Evolutionary conservation across 2,113 vertebrate genomes (phyloP), one percentile per base, ranked within the genome.

Genomic region (Chascanopsetta lugubris): DNA sequence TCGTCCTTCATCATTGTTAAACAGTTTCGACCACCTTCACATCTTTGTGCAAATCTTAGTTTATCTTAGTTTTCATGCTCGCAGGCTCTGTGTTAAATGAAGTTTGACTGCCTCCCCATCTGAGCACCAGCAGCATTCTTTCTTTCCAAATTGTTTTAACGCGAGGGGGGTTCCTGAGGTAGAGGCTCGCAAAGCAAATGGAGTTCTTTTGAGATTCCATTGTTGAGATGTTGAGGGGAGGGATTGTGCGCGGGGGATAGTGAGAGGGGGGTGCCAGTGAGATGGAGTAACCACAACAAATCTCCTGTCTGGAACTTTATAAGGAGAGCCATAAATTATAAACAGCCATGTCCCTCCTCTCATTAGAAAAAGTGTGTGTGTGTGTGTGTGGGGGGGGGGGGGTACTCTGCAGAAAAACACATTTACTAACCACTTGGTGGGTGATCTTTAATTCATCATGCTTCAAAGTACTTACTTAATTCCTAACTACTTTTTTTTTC

Each of bases 141-240:
- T 77, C 71, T 76, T 53, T 36, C 56, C 30, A 53, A 27, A 45
- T 25, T 69, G 70, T 25, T 48, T 26, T 8, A 49, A 49, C 7
- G 25, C 8, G 51, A 18, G 26, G 36, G 55, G 69, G 48, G n/a
- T n/a, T n/a, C n/a, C n/a, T 75, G 63, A 69, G 53, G 60, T 83
- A 61, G 80, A 63, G 77, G 84, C 67, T 87, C 85, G 81, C 74
- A 73, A 83, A 72, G 75, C 83, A 75, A 51, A 69, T 63, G 67
- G 68, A 58, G 56, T 17, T 72, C 77, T 76, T 80, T 81, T 77
- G 36, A 77, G 58, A 73, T 69, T 60, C 53, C 70, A 77, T 78
- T 80, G 85, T 86, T 73, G 61, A 67, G 68, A 75, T 62, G 59
- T 60, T 58, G 46, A 61, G 15, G 51, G 32, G 47, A 62, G 49